Conservation (phyloP, 2,888 invertebrate species). For the Urechis unicinctus region DNA sequence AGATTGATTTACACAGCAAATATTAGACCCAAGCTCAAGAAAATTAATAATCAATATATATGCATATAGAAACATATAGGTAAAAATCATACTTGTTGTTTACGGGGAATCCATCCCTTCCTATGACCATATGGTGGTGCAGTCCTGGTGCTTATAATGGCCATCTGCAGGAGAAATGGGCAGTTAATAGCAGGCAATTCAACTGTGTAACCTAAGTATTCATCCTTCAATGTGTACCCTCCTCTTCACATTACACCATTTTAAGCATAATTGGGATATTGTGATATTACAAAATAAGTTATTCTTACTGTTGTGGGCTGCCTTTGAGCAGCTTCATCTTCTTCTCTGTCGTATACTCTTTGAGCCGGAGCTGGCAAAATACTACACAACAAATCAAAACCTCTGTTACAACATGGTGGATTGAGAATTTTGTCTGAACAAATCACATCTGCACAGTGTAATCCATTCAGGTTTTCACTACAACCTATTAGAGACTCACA, state of each 20-base stretch:
- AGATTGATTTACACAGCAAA: neutral
- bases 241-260: too few species aligned
- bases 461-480: too few species aligned
- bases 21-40: neutral
- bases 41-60: neutral
- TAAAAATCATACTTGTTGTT: slow-evolving; percentile 57
- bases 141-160: slow-evolving; percentile 15
- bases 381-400: slow-evolving; percentile 59
- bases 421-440: too few species aligned
- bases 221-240: too few species aligned
- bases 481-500: too few species aligned
- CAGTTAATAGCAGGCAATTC: neutral
- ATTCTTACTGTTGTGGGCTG: neutral
- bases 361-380: slow-evolving; percentile 82
- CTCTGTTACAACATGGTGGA: too few species aligned
- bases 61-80: neutral
- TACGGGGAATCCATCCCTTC: slow-evolving; percentile 86
- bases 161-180: neutral
- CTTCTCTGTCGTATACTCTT: slow-evolving; percentile 81
- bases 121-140: slow-evolving; percentile 89
- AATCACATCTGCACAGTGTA: too few species aligned
- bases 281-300: neutral
- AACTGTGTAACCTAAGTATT: too few species aligned
- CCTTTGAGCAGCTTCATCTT: slow-evolving; percentile 60
- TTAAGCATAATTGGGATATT: too few species aligned